A percentile compares a stretch with the other conserved stretches of the same genome.
Conservation (phyloP, 37 sponge, comb jelly and placozoan genomes). For the Oscarella lobularis region DNA sequence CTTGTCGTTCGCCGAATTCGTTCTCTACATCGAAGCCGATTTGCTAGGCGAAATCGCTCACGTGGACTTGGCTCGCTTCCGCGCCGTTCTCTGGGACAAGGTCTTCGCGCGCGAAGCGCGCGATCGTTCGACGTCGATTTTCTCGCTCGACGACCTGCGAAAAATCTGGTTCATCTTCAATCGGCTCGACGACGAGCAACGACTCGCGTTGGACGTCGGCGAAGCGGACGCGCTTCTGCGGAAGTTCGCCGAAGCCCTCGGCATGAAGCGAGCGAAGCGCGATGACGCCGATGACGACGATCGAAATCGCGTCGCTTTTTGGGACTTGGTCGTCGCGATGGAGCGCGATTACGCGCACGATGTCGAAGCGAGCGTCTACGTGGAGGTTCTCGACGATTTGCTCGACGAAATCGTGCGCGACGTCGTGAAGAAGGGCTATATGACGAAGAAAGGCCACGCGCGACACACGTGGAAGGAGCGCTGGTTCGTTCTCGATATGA, state of each 20-base stretch:
- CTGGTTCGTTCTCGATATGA: neutral
- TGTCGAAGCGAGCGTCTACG: neutral
- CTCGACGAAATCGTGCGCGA: neutral
- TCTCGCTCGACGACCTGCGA: neutral
- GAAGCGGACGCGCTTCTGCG: neutral
- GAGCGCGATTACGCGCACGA: neutral
- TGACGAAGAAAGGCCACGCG: neutral
- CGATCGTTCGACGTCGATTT: neutral
- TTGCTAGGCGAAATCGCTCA: neutral
- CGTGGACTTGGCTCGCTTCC: neutral
- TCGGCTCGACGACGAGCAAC: neutral
- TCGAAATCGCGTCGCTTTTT: neutral
- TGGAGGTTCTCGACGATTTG: neutral
- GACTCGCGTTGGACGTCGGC: neutral
- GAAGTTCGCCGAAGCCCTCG: neutral
- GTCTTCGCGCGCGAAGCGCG: too few species aligned
- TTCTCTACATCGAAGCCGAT: neutral
- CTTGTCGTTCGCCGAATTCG: neutral
- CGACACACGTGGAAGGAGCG: constrained; percentile 1
- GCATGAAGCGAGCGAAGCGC: neutral
- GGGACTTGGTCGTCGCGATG: neutral
- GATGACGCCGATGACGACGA: neutral
- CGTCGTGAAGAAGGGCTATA: neutral
- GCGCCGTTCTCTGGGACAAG: neutral
- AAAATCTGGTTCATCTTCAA: neutral